phyloP scores from a whole-genome alignment of 2,888 invertebrate genomes.

The Sipha maydis region DNA sequence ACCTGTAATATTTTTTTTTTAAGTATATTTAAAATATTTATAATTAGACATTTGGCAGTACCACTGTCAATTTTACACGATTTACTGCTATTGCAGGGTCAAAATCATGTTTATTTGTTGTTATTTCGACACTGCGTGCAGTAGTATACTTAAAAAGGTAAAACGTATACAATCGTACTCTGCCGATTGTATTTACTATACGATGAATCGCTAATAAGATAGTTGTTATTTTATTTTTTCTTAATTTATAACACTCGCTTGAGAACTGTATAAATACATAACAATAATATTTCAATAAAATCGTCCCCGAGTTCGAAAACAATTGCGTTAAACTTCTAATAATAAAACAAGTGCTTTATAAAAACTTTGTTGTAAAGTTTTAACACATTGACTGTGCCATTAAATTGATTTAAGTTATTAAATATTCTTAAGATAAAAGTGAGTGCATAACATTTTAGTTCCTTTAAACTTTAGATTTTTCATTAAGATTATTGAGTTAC shows the following conservation, averaged over 20 bases:
- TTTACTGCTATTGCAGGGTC: too few relatives aligned
- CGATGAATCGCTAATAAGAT: too few relatives aligned
- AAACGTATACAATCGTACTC: too few relatives aligned
- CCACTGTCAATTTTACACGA: too few relatives aligned
- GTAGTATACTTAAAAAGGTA: too few relatives aligned
- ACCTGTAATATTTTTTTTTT: too few relatives aligned
- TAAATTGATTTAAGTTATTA: slow-evolving; percentile 30
- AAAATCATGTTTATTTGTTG: too few relatives aligned
- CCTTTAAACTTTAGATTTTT: slow-evolving; percentile 33
- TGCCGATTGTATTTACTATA: too few relatives aligned
- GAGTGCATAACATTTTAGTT: not conserved
- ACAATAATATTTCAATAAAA: slow-evolving; percentile 1
- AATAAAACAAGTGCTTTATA: not conserved
- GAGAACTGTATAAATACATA: not conserved
- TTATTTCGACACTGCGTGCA: too few relatives aligned
- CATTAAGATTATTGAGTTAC: slow-evolving; percentile 27
- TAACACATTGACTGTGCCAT: not conserved
- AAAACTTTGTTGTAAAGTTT: slow-evolving; percentile 6
- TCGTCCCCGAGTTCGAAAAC: not conserved
- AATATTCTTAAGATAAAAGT: slow-evolving; percentile 14
- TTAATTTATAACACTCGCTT: not conserved
- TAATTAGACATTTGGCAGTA: too few relatives aligned
- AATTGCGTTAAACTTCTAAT: not conserved
- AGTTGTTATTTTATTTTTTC: not conserved
- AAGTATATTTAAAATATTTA: too few relatives aligned